Percentiles rank a stretch among this genome's conserved stretches.
phyloP scores from a whole-genome alignment of 2,888 invertebrate genomes.

The Ellobium chinense region DNA sequence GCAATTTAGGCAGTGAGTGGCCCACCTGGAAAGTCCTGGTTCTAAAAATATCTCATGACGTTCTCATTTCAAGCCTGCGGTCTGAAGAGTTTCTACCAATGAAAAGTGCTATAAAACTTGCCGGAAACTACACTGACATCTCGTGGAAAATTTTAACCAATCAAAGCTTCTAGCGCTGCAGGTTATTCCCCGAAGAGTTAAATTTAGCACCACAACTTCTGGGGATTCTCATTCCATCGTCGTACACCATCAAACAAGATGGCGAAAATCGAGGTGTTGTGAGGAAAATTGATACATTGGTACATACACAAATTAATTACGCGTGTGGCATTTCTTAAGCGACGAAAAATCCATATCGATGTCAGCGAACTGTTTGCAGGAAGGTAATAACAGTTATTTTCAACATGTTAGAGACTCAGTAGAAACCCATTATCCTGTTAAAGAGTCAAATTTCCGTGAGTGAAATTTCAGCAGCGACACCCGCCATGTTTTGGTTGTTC shows the following conservation, averaged over 20 bases:
- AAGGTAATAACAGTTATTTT: slow-evolving; percentile 16
- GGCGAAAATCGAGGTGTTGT: slow-evolving; percentile 2
- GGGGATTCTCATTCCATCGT: slow-evolving; percentile 18
- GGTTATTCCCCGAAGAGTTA: slow-evolving; percentile 1
- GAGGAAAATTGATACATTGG: too few species aligned
- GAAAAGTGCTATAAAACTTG: not conserved
- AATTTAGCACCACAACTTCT: not conserved
- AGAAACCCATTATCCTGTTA: too few species aligned
- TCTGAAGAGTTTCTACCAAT: slow-evolving; percentile 16
- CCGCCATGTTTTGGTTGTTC: not conserved
- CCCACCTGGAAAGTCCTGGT: slow-evolving; percentile 28
- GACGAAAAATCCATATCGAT: not conserved
- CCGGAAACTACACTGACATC: slow-evolving; percentile 6
- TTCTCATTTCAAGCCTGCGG: not conserved
- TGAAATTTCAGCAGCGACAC: too few species aligned
- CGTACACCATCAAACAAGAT: slow-evolving; percentile 12
- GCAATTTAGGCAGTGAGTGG: not conserved
- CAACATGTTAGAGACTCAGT: too few species aligned
- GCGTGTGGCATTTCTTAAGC: not conserved
- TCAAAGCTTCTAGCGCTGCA: not conserved
- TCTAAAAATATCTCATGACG: slow-evolving; percentile 23
- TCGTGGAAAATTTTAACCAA: slow-evolving; percentile 24
- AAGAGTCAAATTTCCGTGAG: too few species aligned
- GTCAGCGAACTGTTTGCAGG: not conserved
- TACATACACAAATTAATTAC: too few species aligned